Percentiles rank a stretch among this genome's conserved stretches.
Conservation (phyloP, 1,140 invertebrate genomes). For the Oscheius sp. region DNA sequence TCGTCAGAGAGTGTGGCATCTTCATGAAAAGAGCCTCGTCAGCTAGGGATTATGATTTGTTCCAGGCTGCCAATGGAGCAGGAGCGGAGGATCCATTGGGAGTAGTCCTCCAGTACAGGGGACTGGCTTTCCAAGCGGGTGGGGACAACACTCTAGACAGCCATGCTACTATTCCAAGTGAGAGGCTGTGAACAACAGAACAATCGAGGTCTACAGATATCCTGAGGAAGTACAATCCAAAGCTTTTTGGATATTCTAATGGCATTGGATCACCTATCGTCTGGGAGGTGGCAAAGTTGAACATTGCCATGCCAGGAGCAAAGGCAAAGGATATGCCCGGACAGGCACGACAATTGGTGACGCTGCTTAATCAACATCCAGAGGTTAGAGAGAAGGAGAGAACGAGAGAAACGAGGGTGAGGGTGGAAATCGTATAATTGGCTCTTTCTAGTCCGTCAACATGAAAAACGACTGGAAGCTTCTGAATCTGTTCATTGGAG, state of each 20-base stretch:
- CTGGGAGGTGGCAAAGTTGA: constrained; percentile 53
- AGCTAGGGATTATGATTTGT: background rate
- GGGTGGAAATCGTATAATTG: constrained; percentile 39
- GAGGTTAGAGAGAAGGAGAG: constrained; percentile 37
- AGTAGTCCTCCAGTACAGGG: constrained; percentile 74
- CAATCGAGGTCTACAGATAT: constrained; percentile 60
- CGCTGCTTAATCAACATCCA: constrained; percentile 56
- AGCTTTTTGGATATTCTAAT: constrained; percentile 61
- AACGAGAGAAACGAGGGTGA: constrained; percentile 53
- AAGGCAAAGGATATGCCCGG: constrained; percentile 58
- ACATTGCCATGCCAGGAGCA: constrained; percentile 59
- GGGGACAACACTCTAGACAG: constrained; percentile 73
- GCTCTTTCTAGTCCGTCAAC: constrained; percentile 39
- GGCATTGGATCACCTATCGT: constrained; percentile 47
- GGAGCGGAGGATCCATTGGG: constrained; percentile 72
- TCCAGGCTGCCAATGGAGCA: constrained; percentile 72
- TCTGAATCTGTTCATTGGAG: constrained; percentile 77
- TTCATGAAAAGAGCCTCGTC: too few relatives aligned
- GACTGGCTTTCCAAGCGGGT: constrained; percentile 75
- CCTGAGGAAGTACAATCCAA: constrained; percentile 60
- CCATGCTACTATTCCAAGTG: constrained; percentile 72
- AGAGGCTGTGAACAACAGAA: constrained; percentile 56
- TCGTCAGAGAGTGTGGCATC: too few relatives aligned
- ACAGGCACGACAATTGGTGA: constrained; percentile 59
- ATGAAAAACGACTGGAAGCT: constrained; percentile 71